Conservation (phyloP, 2,113 vertebrate genomes). For the Ailuropoda melanoleuca region DNA sequence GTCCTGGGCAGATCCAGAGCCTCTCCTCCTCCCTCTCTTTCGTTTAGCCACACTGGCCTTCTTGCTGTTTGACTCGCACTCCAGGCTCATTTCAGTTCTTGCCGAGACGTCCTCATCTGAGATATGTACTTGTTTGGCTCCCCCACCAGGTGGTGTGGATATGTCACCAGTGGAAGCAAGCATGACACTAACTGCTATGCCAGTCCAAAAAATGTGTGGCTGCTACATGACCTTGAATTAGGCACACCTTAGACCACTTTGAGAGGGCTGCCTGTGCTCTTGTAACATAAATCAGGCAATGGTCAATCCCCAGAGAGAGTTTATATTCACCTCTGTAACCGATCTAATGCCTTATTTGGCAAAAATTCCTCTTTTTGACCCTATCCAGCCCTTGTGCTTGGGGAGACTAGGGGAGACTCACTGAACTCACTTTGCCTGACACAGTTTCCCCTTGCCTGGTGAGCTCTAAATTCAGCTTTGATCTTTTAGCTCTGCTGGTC, state of each 20-base stretch:
- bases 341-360: slow-evolving; percentile 17
- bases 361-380: not conserved
- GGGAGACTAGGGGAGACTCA: not conserved
- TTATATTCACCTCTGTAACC: not conserved
- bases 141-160: not conserved
- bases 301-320: not conserved
- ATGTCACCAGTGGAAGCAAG: not conserved
- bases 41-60: not conserved
- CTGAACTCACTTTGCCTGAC: not conserved
- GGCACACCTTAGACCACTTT: not conserved
- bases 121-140: not conserved
- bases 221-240: not conserved
- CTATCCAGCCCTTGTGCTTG: not conserved
- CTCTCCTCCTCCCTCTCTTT: not conserved
- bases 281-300: slow-evolving; percentile 4
- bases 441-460: not conserved
- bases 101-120: not conserved
- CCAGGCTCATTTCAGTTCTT: not conserved
- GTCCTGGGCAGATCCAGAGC: not conserved
- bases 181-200: not conserved
- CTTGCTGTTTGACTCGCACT: not conserved
- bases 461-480: slow-evolving; percentile 45
- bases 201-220: not conserved
- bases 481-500: slow-evolving; percentile 21
- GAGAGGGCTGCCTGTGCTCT: slow-evolving; percentile 31